Base-by-base conservation (phyloP, 2,113 vertebrate genomes). In the Eubucco bourcierii region DNA sequence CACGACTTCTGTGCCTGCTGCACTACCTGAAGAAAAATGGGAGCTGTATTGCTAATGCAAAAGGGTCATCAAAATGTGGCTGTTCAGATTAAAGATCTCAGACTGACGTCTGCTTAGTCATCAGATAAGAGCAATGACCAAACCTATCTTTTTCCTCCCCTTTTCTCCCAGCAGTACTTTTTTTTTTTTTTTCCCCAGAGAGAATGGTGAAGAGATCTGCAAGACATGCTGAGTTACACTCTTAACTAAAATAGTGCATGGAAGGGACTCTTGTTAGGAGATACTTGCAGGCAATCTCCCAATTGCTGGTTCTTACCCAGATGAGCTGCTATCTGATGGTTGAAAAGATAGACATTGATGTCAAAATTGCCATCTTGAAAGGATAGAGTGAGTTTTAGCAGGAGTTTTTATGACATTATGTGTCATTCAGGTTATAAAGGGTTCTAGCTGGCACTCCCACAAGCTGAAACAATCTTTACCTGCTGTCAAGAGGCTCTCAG, bases 61-160 rank as follows among this genome's bases (percentile, higher is more conserved):
- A 88, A 55, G 33, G 68, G 59, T 58, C 61, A 34, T 92, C 79
- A 52, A 71, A 84, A 90, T 74, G 56, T 31, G 84, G 66, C 73
- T 86, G 67, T 55, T 93, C 81, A 78, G 56, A 95, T 86, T 80
- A 94, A 95, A 95, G 91, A 90, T 74, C 12, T 95, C 89, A 91
- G 85, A n/a, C 84, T 90, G 87, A 78, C 80, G 70, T 50, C 79
- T 95, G 93, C 95, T 94, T 95, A 91, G 88, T 93, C 90, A 93
- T 59, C 89, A 79, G 72, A 76, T 66, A 93, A 91, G 13, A 90
- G 66, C 66, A 65, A 67, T 90, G 73, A 73, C 88, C 90, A 83
- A 88, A 91, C 73, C 33, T 59, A 37, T 87, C 70, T 47, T 29
- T 66, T 84, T 81, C 92, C 58, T 60, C 80, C 44, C 67, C 58